A percentile compares a stretch with the other conserved stretches of the same genome.
These are phyloP conservation scores for Thelaira solivaga DNA, from an alignment of 2,888 invertebrate species.

Conservation along the genomic window DNA sequence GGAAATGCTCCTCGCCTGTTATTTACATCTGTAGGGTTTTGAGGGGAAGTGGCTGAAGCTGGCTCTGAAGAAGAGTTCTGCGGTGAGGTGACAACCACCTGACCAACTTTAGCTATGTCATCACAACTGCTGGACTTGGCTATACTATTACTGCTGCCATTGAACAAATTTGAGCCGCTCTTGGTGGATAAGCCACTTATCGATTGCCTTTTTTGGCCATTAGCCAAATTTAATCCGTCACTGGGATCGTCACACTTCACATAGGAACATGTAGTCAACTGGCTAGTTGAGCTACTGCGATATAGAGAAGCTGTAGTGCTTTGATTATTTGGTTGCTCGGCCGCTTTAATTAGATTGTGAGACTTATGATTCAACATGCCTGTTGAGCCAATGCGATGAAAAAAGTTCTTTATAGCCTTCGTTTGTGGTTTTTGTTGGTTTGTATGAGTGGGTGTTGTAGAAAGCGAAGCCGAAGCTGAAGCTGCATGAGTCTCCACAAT, in stretches of 20 bases:
- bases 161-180: constrained; percentile 60
- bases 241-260: constrained; percentile 88
- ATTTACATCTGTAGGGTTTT: constrained; percentile 62
- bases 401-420: constrained; percentile 84
- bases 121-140: constrained; percentile 84
- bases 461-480: constrained; percentile 33
- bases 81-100: constrained; percentile 66
- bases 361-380: constrained; percentile 82
- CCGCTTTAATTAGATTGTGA: constrained; percentile 73
- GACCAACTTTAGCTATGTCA: constrained; percentile 82
- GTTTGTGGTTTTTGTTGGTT: constrained; percentile 69
- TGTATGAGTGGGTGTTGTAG: constrained; percentile 56
- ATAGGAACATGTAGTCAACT: constrained; percentile 82
- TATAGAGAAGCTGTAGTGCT: constrained; percentile 78
- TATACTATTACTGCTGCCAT: constrained; percentile 75
- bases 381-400: constrained; percentile 86
- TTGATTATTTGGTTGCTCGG: constrained; percentile 72
- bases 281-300: constrained; percentile 87
- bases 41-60: constrained; percentile 54
- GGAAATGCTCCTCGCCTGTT: constrained; percentile 84
- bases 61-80: constrained; percentile 60
- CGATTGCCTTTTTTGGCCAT: constrained; percentile 71
- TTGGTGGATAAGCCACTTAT: constrained; percentile 38
- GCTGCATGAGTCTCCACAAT: constrained; percentile 7
- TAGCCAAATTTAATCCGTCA: constrained; percentile 84